Conservation (phyloP, 2,888 invertebrate species). For the Drosophila leonis region DNA sequence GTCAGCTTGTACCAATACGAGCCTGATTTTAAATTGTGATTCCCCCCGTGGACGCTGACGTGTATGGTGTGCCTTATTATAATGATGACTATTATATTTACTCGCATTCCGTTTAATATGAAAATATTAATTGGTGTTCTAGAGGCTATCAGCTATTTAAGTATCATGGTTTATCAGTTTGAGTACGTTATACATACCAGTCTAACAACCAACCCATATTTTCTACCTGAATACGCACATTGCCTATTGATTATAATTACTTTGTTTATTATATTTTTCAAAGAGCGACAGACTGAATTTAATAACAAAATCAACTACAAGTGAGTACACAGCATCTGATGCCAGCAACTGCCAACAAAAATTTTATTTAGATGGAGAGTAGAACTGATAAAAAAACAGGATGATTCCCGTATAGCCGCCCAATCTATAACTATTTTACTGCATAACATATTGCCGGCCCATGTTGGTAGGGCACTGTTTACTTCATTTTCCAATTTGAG, state of each 20-base stretch:
- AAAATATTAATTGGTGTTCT: slow-evolving; percentile 88
- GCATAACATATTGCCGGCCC: slow-evolving; percentile 95
- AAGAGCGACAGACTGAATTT: slow-evolving; percentile 95
- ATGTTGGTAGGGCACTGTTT: slow-evolving; percentile 90
- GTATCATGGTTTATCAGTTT: slow-evolving; percentile 88
- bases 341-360: background rate
- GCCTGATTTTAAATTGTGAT: slow-evolving; percentile 50
- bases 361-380: slow-evolving; percentile 87
- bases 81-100: slow-evolving; percentile 91
- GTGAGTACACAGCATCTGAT: slow-evolving; percentile 84
- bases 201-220: slow-evolving; percentile 89
- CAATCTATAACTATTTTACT: slow-evolving; percentile 94
- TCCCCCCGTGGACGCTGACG: slow-evolving; percentile 85
- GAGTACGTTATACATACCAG: slow-evolving; percentile 87
- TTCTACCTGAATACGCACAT: slow-evolving; percentile 90
- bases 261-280: slow-evolving; percentile 91
- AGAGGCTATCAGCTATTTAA: slow-evolving; percentile 89
- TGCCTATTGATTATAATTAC: slow-evolving; percentile 90
- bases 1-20: slow-evolving; percentile 55
- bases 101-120: slow-evolving; percentile 92
- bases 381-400: slow-evolving; percentile 92
- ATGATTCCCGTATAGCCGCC: slow-evolving; percentile 92
- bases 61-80: slow-evolving; percentile 87
- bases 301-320: slow-evolving; percentile 94
- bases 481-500: background rate